A percentile compares a stretch with the other conserved stretches of the same genome.
These are phyloP conservation scores for Caenorhabditis sulstoni DNA, from an alignment of 2,888 invertebrate genomes.

Conservation along the genomic window DNA sequence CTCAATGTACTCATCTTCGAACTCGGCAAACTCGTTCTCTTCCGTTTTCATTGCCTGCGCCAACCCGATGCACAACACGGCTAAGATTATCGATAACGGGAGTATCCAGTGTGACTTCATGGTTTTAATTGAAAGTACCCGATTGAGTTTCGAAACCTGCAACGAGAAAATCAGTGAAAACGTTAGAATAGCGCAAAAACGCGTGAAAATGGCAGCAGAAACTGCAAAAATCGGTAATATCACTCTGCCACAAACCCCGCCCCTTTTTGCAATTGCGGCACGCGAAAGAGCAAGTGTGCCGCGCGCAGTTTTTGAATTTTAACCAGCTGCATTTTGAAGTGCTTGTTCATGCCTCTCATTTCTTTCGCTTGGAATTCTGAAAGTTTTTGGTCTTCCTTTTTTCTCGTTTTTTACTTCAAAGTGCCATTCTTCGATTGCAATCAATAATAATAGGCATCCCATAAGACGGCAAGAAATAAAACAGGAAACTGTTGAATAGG, in stretches of 20 bases:
- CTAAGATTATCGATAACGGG: slow-evolving; percentile 3
- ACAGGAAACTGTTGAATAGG: slow-evolving; percentile 9
- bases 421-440: not conserved
- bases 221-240: slow-evolving; percentile 47
- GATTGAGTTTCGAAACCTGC: slow-evolving; percentile 40
- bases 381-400: not conserved
- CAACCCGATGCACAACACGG: slow-evolving; percentile 32
- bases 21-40: slow-evolving; percentile 76
- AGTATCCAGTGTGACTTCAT: slow-evolving; percentile 35
- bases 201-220: not conserved
- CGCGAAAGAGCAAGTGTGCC: slow-evolving; percentile 14
- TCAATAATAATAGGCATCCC: not conserved
- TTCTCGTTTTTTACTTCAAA: too few species aligned
- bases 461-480: not conserved
- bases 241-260: slow-evolving; percentile 12
- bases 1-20: slow-evolving; percentile 65
- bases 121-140: slow-evolving; percentile 23
- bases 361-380: not conserved
- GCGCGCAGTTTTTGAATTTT: slow-evolving; percentile 6
- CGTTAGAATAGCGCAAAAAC: not conserved
- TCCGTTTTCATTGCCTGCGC: slow-evolving; percentile 33
- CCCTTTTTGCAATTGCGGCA: slow-evolving; percentile 30
- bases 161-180: slow-evolving; percentile 4
- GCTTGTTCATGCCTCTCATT: not conserved
- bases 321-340: not conserved